Evolutionary conservation across 1,140 invertebrate genomes (phyloP), one percentile per base, ranked within the genome.

Genomic region (Acyrthosiphon pisum): DNA sequence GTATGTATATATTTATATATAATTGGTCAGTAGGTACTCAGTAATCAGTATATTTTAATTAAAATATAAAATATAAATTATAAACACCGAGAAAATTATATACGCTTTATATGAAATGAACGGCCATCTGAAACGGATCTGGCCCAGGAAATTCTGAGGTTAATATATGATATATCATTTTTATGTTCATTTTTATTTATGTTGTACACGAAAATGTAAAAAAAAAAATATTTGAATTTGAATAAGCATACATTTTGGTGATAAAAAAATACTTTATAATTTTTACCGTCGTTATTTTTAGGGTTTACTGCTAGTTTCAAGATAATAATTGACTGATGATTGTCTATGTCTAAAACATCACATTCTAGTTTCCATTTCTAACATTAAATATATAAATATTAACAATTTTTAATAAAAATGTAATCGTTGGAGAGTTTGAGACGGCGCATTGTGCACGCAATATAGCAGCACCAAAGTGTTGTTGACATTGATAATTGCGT

Each of bases 401-500:
- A 30, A 30, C 11, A n/a, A 30, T 68, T 30, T 68, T 30, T 81
- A 83, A 83, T 83, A 83, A 83, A 83, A 83, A 83, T 37, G 20
- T 83, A 37, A 83, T 23, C 53, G 37, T 22, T 48, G 35, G 20
- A 48, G 30, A 91, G 37, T 22, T 48, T 48, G 20, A 48, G 30
- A 91, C 68, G 90, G 68, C 90, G 68, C 46, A 76, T 48, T 37
- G n/a, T 91, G 30, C 90, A 91, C 30, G 90, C 90, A 91, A 91
- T 81, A 48, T 81, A 46, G 18, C 41, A 90, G 68, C 60, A 83
- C 35, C 44, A 37, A 50, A 22, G 90, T 83, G 22, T 50, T 83
- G 30, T 81, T 91, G n/a, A 81, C n/a, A 91, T 81, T 50, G 76
- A 48, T 91, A 83, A 91, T 91, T 50, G 37, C 30, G 23, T 44